Evolutionary conservation across 2,888 invertebrate genomes (phyloP).

Genomic region (Rhagonycha lutea): DNA sequence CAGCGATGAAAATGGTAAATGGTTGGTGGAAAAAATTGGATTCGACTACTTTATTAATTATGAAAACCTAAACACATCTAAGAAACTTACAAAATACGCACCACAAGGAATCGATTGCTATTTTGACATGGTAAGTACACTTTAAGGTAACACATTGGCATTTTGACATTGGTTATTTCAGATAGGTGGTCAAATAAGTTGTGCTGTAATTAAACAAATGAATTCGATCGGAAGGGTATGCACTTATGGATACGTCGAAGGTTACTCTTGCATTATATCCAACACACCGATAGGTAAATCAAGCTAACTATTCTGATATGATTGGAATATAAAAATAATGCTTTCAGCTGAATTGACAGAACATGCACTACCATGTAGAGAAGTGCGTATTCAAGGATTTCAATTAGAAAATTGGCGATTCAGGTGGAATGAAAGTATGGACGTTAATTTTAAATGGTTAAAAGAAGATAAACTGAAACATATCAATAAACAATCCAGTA

Average conservation of each 20-base stretch:
- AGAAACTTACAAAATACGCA: conserved; percentile 63
- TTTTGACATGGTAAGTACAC: conserved; percentile 72
- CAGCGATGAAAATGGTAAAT: conserved; percentile 70
- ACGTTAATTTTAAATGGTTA: conserved; percentile 66
- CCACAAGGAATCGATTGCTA: conserved; percentile 75
- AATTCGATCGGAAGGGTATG: conserved; percentile 65
- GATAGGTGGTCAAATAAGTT: conserved; percentile 70
- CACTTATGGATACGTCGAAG: conserved; percentile 68
- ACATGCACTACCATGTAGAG: conserved; percentile 27
- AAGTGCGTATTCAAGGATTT: conserved; percentile 69
- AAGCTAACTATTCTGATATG: neutral
- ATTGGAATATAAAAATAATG: neutral
- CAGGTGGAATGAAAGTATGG: conserved; percentile 65
- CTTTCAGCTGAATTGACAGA: neutral
- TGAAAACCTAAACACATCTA: conserved; percentile 62
- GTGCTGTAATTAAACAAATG: conserved; percentile 65
- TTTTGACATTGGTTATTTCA: conserved; percentile 35
- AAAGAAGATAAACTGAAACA: conserved; percentile 69
- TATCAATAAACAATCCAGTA: conserved; percentile 67
- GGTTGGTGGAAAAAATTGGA: conserved; percentile 65
- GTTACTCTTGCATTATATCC: conserved; percentile 60
- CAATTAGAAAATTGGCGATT: conserved; percentile 59
- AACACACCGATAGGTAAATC: conserved; percentile 31
- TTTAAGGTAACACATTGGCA: neutral
- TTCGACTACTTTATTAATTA: conserved; percentile 77